These are phyloP conservation scores for Parazoanthus atlanticus DNA, from an alignment of 92 coral and sea anemone genomes.

Conservation along the genomic window DNA sequence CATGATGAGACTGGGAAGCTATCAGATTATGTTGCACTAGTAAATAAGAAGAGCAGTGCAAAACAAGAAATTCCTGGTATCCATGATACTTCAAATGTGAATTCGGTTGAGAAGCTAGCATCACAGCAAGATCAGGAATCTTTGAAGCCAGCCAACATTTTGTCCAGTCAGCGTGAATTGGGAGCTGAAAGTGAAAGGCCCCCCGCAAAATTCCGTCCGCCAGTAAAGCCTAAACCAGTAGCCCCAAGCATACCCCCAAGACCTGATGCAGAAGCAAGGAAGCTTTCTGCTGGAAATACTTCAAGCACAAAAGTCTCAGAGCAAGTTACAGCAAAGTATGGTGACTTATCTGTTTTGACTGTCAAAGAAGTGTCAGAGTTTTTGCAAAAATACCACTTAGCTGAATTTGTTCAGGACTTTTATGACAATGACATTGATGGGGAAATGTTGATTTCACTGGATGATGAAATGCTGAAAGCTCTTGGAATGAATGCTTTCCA, in stretches of 20 bases:
- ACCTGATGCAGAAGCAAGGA: constrained; percentile 6
- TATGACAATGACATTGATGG: constrained; percentile 82
- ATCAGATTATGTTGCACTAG: constrained; percentile 17
- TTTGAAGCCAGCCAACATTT: not conserved
- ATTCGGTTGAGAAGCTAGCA: not conserved
- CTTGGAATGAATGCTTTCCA: constrained; percentile 88
- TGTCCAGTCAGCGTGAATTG: not conserved
- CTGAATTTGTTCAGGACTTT: constrained; percentile 66
- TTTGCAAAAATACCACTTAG: constrained; percentile 69
- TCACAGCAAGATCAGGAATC: not conserved
- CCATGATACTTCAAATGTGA: not conserved
- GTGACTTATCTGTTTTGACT: constrained; percentile 47
- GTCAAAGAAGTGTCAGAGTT: constrained; percentile 75
- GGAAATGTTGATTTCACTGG: constrained; percentile 67
- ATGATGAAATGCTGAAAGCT: constrained; percentile 68
- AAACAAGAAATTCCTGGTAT: not conserved
- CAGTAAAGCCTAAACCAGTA: constrained; percentile 29
- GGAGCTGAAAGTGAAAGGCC: not conserved
- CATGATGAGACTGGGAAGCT: not conserved
- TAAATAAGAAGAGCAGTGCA: not conserved
- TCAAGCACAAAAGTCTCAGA: not conserved
- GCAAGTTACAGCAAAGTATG: not conserved
- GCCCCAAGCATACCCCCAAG: constrained; percentile 37
- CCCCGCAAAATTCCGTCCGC: not conserved
- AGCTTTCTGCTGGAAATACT: constrained; percentile 7